phyloP scores from a whole-genome alignment of 2,113 vertebrate genomes.

The Dipodomys merriami region DNA sequence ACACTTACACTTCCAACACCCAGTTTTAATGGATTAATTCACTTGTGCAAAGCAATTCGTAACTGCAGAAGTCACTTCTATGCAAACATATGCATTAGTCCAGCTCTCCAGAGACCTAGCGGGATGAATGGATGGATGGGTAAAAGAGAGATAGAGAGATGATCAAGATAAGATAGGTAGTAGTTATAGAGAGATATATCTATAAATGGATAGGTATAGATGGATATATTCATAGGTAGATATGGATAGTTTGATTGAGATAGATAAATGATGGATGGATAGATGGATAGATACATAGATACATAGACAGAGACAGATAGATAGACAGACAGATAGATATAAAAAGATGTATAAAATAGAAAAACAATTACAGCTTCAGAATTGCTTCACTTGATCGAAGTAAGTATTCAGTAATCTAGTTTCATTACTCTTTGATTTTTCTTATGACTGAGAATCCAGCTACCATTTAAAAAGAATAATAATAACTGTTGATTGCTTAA shows the following conservation, averaged over 20 bases:
- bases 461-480: conserved; percentile 2
- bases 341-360: no score
- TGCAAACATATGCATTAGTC: background rate
- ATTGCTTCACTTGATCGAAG: background rate
- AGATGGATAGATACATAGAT: background rate
- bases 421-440: background rate
- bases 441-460: background rate
- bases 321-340: no score
- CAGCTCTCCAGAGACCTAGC: background rate
- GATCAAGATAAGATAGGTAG: background rate
- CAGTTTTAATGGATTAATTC: background rate
- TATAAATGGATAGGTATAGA: background rate
- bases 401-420: background rate
- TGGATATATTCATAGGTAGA: background rate
- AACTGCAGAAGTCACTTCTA: background rate
- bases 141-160: background rate
- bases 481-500: background rate
- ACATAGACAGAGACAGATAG: no score
- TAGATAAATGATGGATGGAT: background rate
- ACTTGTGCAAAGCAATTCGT: background rate
- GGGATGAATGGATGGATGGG: no score
- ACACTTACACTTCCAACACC: background rate
- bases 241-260: background rate
- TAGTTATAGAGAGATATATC: background rate
- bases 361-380: background rate